phyloP scores from a whole-genome alignment of 2,888 invertebrate species.

The Ischnus inquisitorius region DNA sequence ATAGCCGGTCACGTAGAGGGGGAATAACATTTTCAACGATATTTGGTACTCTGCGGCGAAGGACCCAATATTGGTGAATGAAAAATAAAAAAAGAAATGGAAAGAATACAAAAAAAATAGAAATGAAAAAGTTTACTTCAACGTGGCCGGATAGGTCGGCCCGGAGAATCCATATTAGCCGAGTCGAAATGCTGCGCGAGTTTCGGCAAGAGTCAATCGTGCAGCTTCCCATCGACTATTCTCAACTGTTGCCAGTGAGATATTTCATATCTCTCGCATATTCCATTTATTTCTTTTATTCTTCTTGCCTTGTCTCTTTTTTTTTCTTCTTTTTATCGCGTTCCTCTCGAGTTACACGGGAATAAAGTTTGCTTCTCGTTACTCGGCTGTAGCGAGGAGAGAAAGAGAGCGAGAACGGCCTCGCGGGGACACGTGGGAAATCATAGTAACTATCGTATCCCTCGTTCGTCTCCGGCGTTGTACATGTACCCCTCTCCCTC shows the following conservation, averaged over 20 bases:
- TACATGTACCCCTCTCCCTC: conserved; percentile 18
- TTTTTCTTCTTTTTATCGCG: conserved; percentile 29
- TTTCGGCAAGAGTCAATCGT: conserved; percentile 38
- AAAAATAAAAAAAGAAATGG: conserved; percentile 16
- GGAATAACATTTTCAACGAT: conserved; percentile 24
- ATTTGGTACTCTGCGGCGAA: conserved; percentile 28
- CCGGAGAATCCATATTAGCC: conserved; percentile 17
- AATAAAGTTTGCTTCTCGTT: conserved; percentile 66
- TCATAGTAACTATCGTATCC: conserved; percentile 68
- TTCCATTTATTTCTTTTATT: conserved; percentile 36
- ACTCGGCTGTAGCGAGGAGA: conserved; percentile 32
- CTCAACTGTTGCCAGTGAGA: not conserved
- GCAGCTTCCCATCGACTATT: conserved; percentile 11
- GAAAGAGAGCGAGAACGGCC: conserved; percentile 20
- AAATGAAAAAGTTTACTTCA: not conserved
- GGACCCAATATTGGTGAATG: conserved; percentile 38
- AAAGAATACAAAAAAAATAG: not conserved
- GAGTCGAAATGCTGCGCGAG: conserved; percentile 3
- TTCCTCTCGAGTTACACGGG: conserved; percentile 45
- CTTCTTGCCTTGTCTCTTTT: conserved; percentile 15
- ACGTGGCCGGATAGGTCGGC: not conserved
- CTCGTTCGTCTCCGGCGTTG: conserved; percentile 50
- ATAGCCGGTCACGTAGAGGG: conserved; percentile 9
- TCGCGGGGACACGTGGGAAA: conserved; percentile 70
- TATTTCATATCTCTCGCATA: conserved; percentile 30